These are phyloP conservation scores for Copidosoma floridanum DNA, from an alignment of 1,140 invertebrate species.

Conservation along the genomic window DNA sequence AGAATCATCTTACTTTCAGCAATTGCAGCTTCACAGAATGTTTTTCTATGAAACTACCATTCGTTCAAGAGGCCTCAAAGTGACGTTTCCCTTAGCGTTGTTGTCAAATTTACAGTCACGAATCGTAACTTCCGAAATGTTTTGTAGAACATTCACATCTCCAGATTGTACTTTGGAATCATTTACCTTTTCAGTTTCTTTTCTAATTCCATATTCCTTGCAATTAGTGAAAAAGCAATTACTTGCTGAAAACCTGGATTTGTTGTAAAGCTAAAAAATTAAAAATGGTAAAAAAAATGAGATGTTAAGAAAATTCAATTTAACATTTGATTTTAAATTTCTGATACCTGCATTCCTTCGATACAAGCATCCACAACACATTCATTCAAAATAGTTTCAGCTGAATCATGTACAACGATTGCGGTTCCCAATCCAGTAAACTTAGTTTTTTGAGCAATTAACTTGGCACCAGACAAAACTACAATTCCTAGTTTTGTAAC, in stretches of 20 bases:
- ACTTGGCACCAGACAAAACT: conserved; percentile 46
- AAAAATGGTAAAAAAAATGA: neutral
- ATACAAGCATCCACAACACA: conserved; percentile 45
- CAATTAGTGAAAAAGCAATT: conserved; percentile 43
- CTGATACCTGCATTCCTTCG: conserved; percentile 48
- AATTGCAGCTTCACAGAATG: no score
- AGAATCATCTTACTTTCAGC: no score
- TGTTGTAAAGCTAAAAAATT: conserved; percentile 39
- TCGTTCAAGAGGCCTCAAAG: conserved; percentile 37
- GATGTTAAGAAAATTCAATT: neutral
- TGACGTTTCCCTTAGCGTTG: conserved; percentile 41
- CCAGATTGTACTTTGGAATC: conserved; percentile 33
- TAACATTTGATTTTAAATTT: no score
- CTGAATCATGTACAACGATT: conserved; percentile 40
- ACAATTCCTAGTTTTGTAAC: conserved; percentile 48
- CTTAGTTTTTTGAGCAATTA: conserved; percentile 40
- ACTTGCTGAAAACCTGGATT: conserved; percentile 35
- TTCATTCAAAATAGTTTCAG: conserved; percentile 37
- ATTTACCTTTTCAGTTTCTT: conserved; percentile 42
- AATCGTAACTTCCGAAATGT: conserved; percentile 38
- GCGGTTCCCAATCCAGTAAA: conserved; percentile 48
- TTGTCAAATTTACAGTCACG: conserved; percentile 44
- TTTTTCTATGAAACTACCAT: no score
- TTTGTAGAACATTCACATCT: conserved; percentile 34
- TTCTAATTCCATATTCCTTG: conserved; percentile 46